Evolutionary conservation across 2,888 invertebrate genomes (phyloP), one percentile per base, ranked within the genome.

Genomic region (Acrobasis repandana): DNA sequence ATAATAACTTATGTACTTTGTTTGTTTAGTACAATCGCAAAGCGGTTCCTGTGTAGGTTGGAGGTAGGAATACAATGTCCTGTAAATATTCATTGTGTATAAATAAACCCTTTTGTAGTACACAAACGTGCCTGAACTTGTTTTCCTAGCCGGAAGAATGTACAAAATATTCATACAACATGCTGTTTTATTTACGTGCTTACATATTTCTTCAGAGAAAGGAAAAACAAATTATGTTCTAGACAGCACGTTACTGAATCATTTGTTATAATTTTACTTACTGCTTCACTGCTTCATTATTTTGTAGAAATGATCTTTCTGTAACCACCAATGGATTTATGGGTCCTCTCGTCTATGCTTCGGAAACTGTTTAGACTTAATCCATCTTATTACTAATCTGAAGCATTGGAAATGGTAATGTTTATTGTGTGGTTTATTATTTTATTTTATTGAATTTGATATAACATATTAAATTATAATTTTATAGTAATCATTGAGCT

Each of bases 121-220:
- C 65, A 72, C 65, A 72, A 68, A 76, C 74, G 74, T 68, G 74
- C 70, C 69, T 65, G 64, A 57, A 64, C 58, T 52, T 74, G 72
- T 78, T 78, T 78, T 70, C 67, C 16, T 33, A 62, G 61, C 58
- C 57, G 58, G 58, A 51, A 49, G 28, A 60, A 50, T 36, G 6
- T 20, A 54, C 38, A 36, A 20, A 48, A 18, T 38, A 28, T 28
- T 28, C 28, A 28, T 28, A 6, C 28, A 28, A 28, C 28, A 28
- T 28, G 28, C 28, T 28, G 6, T 6, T 28, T 28, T 54, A 43
- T 36, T 54, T 54, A 18, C 1, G n/a, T n/a, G n/a, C n/a, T 11
- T 18, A 54, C 14, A 38, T 54, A 9, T 38, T 54, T 54, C 15
- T 43, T 43, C 4, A 3, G 15, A 9, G 16, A 36, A 36, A 52